Base-by-base conservation (phyloP, 2,797 vertebrate species). In the Pantherophis vulpinus region DNA sequence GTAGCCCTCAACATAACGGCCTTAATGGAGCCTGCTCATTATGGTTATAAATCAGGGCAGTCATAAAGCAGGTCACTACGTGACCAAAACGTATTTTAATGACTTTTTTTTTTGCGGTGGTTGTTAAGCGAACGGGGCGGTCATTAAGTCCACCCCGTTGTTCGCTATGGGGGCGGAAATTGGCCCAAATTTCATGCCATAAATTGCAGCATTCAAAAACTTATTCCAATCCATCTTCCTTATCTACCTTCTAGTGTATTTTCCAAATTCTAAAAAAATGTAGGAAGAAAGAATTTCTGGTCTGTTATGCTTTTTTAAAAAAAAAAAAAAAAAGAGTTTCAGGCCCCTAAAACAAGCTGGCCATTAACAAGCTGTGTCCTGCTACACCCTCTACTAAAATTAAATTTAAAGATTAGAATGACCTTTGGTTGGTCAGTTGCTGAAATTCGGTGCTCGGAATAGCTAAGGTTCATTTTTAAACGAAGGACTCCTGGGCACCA, bases 361-460 rank as follows among this genome's bases (percentile, higher is more conserved):
- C 27, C 42, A 0, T 37, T 60, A 54, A 42, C 56, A 61, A 61
- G 1, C 42, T 2, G 3, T 27, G 55, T 61, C 29, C 59, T 93
- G 60, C 37, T 23, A 1, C 90, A 58, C 79, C 56, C 55, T 12
- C 8, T 88, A 63, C 79, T 95, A 86, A 91, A 94, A 86, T 32
- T 93, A 89, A 37, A 86, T 63, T 47, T 42, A 91, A 55, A 86
- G 89, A 94, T 90, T 47, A 55, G 66, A 86, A 74, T 12, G 51
- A 86, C 58, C 32, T 91, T 51, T 56, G 92, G 63, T 59, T 94
- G 90, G 91, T 1, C 0, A 91, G 61, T 66, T 0, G 1, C 94
- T 27, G 54, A 95, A 92, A 88, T 88, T 91, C 59, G 1, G 74
- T 60, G 58, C 91, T 95, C 91, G 95, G 96, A 95, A 96, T 96